Conservation (phyloP, 2,113 vertebrate genomes). For the Amphiprion ocellaris region DNA sequence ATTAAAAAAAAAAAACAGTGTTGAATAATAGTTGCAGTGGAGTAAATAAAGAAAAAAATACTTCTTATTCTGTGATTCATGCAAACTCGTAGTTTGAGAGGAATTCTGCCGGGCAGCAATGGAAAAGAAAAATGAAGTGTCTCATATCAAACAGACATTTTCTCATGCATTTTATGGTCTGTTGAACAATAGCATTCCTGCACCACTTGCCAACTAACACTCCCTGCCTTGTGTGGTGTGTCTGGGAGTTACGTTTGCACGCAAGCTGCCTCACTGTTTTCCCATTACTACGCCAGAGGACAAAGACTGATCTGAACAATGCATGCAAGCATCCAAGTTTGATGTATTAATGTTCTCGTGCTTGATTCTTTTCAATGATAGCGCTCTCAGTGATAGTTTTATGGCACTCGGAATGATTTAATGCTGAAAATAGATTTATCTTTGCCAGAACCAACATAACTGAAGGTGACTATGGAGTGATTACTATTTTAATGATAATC, state of each 20-base stretch:
- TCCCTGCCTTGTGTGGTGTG: constrained; percentile 64
- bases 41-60: neutral
- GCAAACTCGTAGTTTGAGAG: neutral
- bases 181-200: constrained; percentile 72
- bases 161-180: constrained; percentile 48
- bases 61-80: neutral
- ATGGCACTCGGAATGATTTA: constrained; percentile 10
- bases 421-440: neutral
- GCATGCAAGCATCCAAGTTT: constrained; percentile 11
- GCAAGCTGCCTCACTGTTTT: constrained; percentile 41
- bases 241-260: constrained; percentile 64
- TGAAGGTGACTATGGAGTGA: neutral
- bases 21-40: too few species aligned
- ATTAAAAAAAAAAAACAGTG: too few species aligned
- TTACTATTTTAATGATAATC: neutral
- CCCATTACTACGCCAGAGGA: constrained; percentile 32
- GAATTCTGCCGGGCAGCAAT: neutral
- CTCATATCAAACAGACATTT: constrained; percentile 42
- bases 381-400: neutral
- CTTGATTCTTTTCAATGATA: neutral
- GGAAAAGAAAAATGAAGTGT: neutral
- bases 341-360: neutral
- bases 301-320: neutral
- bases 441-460: neutral
- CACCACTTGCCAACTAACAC: constrained; percentile 55